A percentile compares a stretch with the other conserved stretches of the same genome.
These are phyloP conservation scores for Aphelinus certus DNA, from an alignment of 1,140 invertebrate species.

Conservation along the genomic window DNA sequence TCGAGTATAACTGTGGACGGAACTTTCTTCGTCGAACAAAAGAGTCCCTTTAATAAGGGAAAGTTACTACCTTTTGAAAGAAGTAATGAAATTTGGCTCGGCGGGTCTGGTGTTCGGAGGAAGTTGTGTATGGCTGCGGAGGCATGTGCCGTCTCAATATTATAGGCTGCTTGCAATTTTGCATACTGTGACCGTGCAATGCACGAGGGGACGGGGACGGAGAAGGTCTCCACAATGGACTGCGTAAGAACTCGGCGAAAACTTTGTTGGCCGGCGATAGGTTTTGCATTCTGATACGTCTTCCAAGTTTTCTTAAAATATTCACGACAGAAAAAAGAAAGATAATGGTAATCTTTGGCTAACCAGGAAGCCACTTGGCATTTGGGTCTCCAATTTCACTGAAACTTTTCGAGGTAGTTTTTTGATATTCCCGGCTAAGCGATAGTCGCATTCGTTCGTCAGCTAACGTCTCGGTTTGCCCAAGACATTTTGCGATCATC, in stretches of 20 bases:
- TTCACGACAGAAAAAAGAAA: constrained; percentile 1
- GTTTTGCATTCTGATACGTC: constrained; percentile 24
- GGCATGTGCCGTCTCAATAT: background rate
- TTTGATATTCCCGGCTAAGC: too few species aligned
- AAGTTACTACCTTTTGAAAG: too few species aligned
- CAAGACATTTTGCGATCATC: too few species aligned
- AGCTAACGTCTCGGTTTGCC: too few species aligned
- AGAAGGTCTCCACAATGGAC: background rate
- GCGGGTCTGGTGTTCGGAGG: background rate
- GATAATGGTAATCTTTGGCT: constrained; percentile 14
- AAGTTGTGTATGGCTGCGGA: background rate
- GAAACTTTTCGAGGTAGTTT: too few species aligned
- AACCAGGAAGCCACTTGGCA: too few species aligned
- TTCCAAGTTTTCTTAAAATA: constrained; percentile 20
- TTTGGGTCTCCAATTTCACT: too few species aligned
- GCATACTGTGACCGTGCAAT: background rate
- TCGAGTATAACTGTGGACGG: too few species aligned
- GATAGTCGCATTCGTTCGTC: too few species aligned
- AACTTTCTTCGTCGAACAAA: too few species aligned
- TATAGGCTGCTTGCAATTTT: constrained; percentile 2
- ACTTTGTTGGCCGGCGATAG: constrained; percentile 19
- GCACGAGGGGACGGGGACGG: background rate
- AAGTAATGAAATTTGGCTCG: constrained; percentile 6
- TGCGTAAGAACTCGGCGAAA: constrained; percentile 18
- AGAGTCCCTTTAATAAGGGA: too few species aligned